Evolutionary conservation across 1,140 invertebrate species (phyloP).

Genomic region (Ostrea edulis): DNA sequence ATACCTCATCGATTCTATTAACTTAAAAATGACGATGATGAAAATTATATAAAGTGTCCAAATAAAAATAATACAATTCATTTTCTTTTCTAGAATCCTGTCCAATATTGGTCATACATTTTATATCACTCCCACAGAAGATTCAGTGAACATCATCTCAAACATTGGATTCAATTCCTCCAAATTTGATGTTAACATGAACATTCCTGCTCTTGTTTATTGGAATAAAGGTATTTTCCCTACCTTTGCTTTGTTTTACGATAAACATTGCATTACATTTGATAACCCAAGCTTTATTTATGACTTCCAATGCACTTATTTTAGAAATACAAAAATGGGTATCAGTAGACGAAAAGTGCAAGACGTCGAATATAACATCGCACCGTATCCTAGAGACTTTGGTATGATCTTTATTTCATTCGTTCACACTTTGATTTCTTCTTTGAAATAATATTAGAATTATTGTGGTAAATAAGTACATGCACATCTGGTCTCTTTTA

Average conservation of each 20-base stretch:
- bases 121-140: not conserved
- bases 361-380: not conserved
- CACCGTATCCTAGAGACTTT: not conserved
- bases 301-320: not conserved
- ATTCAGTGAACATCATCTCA: not conserved
- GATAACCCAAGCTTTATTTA: constrained; percentile 8
- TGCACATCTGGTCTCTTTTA: not conserved
- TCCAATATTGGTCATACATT: not conserved
- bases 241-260: not conserved
- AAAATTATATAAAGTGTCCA: too few species aligned
- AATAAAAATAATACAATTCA: too few species aligned
- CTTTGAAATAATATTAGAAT: too few species aligned
- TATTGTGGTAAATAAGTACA: not conserved
- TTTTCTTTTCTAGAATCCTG: not conserved
- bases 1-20: too few species aligned
- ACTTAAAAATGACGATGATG: too few species aligned
- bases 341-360: not conserved
- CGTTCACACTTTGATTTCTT: too few species aligned
- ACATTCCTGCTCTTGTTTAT: constrained; percentile 31
- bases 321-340: not conserved
- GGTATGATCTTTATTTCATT: constrained; percentile 5
- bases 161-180: not conserved
- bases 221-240: constrained; percentile 38
- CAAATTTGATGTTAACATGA: constrained; percentile 35
- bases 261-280: not conserved